A percentile compares a stretch with the other conserved stretches of the same genome.
These are phyloP conservation scores for Caenorhabditis panamensis DNA, from an alignment of 2,888 invertebrate species.

Conservation along the genomic window DNA sequence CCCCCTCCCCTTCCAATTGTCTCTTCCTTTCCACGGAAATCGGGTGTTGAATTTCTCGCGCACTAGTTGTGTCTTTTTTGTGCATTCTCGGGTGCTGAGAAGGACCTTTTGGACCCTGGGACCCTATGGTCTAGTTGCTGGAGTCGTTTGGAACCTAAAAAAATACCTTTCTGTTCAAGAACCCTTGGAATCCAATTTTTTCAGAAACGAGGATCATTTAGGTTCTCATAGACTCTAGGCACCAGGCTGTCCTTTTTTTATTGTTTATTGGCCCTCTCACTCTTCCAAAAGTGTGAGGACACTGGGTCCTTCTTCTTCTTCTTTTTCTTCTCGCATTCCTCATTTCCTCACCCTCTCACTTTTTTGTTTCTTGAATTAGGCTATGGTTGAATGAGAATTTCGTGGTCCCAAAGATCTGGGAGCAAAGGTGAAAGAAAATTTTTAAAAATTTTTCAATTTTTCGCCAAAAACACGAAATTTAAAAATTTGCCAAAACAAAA, in stretches of 20 bases:
- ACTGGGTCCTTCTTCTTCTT: slow-evolving; percentile 5
- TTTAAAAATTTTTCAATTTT: not conserved
- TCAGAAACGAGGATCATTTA: too few relatives aligned
- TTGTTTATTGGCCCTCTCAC: not conserved
- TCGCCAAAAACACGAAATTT: not conserved
- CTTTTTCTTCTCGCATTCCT: not conserved
- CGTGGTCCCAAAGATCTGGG: too few relatives aligned
- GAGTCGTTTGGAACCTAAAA: too few relatives aligned
- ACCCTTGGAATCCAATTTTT: too few relatives aligned
- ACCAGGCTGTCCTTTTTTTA: not conserved
- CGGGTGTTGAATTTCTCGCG: slow-evolving; percentile 51
- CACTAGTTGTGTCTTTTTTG: not conserved
- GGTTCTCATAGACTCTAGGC: too few relatives aligned
- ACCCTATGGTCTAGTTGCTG: too few relatives aligned
- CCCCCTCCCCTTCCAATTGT: not conserved
- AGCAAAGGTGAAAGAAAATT: too few relatives aligned
- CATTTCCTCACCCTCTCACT: slow-evolving; percentile 6
- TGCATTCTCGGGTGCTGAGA: too few relatives aligned
- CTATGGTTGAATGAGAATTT: not conserved
- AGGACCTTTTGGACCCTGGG: too few relatives aligned
- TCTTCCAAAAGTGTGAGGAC: not conserved
- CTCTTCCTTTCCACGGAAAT: slow-evolving; percentile 31
- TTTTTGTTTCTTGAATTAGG: not conserved
- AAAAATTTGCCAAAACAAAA: too few relatives aligned
- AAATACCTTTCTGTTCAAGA: too few relatives aligned